These are phyloP conservation scores for Ictidomys tridecemlineatus DNA, from an alignment of 2,113 vertebrate genomes.

Conservation along the genomic window DNA sequence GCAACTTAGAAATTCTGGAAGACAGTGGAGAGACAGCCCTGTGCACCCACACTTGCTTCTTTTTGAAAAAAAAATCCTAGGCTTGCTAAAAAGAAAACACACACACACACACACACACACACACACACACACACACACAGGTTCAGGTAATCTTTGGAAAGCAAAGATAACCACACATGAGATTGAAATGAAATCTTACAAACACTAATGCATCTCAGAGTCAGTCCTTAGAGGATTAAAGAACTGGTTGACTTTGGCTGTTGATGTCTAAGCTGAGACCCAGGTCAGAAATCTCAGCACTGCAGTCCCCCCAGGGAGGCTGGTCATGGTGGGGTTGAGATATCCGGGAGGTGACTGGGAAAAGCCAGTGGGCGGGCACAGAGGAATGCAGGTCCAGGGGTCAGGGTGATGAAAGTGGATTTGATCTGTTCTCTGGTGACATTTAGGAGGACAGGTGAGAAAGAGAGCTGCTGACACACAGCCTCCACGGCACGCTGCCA, in stretches of 20 bases:
- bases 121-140: no score
- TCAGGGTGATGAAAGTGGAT: slow-evolving; percentile 26
- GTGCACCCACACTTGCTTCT: background rate
- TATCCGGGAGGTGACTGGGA: slow-evolving; percentile 62
- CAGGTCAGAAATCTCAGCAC: slow-evolving; percentile 62
- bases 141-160: slow-evolving; percentile 59
- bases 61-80: slow-evolving; percentile 59
- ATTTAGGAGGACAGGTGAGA: slow-evolving; percentile 14
- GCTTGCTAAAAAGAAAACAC: slow-evolving; percentile 62
- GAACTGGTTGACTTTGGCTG: background rate
- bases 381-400: background rate
- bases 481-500: accelerated
- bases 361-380: slow-evolving; percentile 55
- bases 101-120: background rate
- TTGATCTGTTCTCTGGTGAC: slow-evolving; percentile 39
- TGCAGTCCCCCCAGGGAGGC: slow-evolving; percentile 60
- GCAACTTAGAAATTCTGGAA: background rate
- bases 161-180: slow-evolving; percentile 67
- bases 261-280: slow-evolving; percentile 44
- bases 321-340: slow-evolving; percentile 66
- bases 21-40: slow-evolving; percentile 9
- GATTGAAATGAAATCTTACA: slow-evolving; percentile 79
- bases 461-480: no score
- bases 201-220: slow-evolving; percentile 73
- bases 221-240: slow-evolving; percentile 66